phyloP scores from a whole-genome alignment of 2,113 vertebrate species.

The Dasyprocta punctata region DNA sequence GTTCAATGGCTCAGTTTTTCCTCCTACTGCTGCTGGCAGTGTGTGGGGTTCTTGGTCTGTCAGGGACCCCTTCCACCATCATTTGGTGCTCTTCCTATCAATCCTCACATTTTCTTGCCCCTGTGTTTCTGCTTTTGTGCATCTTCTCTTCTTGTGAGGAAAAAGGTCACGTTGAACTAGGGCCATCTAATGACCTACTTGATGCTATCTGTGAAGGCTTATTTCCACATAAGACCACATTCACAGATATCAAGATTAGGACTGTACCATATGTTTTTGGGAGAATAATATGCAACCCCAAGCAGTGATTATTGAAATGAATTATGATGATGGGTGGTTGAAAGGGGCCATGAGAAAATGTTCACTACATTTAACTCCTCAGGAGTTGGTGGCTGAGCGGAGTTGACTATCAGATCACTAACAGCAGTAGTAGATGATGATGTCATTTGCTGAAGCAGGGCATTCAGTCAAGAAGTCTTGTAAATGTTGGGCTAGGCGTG shows the following conservation, averaged over 20 bases:
- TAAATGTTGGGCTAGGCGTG: background rate
- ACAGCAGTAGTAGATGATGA: constrained; percentile 27
- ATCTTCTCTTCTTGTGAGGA: background rate
- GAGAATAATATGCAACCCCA: background rate
- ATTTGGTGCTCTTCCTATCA: background rate
- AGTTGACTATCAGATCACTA: constrained; percentile 32
- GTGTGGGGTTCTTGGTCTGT: background rate
- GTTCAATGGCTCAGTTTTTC: background rate
- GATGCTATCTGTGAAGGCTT: background rate
- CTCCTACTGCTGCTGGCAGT: background rate
- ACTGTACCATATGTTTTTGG: background rate
- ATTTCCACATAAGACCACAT: background rate
- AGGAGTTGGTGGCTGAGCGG: constrained; percentile 41
- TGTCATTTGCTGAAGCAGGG: constrained; percentile 6
- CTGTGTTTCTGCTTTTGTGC: background rate
- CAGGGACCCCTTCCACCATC: background rate
- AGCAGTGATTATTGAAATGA: background rate
- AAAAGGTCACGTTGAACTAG: background rate
- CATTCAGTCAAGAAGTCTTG: constrained; percentile 12
- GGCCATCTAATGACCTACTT: background rate
- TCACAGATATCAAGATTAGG: background rate
- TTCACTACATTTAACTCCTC: constrained; percentile 20
- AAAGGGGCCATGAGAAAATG: background rate
- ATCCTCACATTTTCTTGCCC: background rate
- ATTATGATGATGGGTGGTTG: background rate